A percentile compares a stretch with the other conserved stretches of the same genome.
Evolutionary conservation across 2,797 vertebrate species (phyloP).

Genomic region (Sus cebifrons): DNA sequence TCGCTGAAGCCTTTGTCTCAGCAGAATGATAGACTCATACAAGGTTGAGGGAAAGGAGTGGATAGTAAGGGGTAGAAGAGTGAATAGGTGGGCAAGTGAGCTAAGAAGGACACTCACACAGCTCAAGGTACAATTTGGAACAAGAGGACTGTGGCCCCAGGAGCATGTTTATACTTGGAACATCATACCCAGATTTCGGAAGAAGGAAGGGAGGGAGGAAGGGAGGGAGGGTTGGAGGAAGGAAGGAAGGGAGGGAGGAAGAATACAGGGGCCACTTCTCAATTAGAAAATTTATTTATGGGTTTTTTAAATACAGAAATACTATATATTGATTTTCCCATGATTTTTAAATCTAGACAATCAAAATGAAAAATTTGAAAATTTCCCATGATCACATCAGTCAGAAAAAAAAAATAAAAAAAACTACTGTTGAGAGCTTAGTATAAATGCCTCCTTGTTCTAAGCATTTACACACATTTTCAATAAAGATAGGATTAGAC

Average conservation of each 20-base stretch:
- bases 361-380: not conserved
- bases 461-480: slow-evolving; percentile 15
- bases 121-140: not conserved
- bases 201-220: fast-evolving
- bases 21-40: not conserved
- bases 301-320: slow-evolving; percentile 37
- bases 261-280: not conserved
- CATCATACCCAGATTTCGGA: not conserved
- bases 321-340: not conserved
- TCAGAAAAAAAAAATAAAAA: not conserved
- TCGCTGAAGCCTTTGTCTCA: not conserved
- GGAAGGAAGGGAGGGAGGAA: not conserved
- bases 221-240: too few species aligned
- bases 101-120: not conserved
- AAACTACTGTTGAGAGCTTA: not conserved
- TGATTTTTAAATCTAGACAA: slow-evolving; percentile 37
- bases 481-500: slow-evolving; percentile 30
- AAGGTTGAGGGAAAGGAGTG: not conserved
- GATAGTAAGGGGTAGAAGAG: not conserved
- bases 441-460: not conserved
- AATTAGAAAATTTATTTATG: slow-evolving; percentile 23
- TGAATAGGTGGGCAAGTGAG: not conserved
- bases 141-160: not conserved
- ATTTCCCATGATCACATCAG: not conserved
- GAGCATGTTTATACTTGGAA: not conserved